phyloP scores from a whole-genome alignment of 1,140 invertebrate species.

The Orchesella cincta region DNA sequence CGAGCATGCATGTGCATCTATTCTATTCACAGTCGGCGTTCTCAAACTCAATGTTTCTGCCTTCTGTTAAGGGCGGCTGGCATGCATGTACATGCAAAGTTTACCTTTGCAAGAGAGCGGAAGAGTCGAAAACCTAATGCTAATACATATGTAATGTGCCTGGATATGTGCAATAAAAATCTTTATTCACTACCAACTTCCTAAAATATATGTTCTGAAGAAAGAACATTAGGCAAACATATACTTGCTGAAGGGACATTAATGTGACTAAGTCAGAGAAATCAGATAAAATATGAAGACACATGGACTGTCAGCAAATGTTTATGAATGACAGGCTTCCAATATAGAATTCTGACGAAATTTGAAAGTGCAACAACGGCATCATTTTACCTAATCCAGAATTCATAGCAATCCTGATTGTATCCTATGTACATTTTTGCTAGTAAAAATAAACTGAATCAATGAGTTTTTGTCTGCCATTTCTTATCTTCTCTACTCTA shows the following conservation, averaged over 20 bases:
- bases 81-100: background rate
- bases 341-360: background rate
- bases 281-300: constrained; percentile 12
- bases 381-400: background rate
- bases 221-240: background rate
- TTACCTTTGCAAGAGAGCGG: background rate
- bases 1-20: too few species aligned
- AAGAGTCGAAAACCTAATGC: background rate
- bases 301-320: constrained; percentile 18
- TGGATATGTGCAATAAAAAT: constrained; percentile 21
- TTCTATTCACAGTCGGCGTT: constrained; percentile 24
- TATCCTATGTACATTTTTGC: background rate
- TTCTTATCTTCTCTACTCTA: too few species aligned
- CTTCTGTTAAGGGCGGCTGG: too few species aligned
- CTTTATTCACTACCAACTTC: background rate
- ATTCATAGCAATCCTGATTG: background rate
- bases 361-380: background rate
- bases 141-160: background rate
- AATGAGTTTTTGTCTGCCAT: too few species aligned
- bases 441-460: background rate
- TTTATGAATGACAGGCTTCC: background rate
- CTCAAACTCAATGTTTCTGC: background rate
- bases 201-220: background rate
- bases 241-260: too few species aligned
- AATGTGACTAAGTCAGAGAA: background rate